Percentiles rank a stretch among this genome's conserved stretches.
Evolutionary conservation across 2,888 invertebrate species (phyloP).

Genomic region (Melitaea athalia): DNA sequence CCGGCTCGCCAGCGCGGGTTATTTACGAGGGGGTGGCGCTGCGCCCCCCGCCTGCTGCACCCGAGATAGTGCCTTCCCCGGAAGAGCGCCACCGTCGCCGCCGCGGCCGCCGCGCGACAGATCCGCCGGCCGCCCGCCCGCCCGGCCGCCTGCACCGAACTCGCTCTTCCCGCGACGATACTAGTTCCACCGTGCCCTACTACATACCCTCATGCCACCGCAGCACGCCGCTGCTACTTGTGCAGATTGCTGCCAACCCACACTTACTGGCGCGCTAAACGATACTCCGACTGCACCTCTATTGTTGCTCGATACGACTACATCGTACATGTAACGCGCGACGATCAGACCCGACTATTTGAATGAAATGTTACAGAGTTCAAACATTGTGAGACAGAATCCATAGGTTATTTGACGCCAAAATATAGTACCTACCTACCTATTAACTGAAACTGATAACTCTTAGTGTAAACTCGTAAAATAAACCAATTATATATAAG

Average conservation of each 20-base stretch:
- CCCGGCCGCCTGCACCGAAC: slow-evolving; percentile 43
- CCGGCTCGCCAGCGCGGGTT: slow-evolving; percentile 81
- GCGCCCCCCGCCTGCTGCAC: slow-evolving; percentile 60
- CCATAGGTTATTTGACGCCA: too few species aligned
- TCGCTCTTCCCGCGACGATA: slow-evolving; percentile 45
- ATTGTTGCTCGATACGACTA: slow-evolving; percentile 63
- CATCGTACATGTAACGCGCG: slow-evolving; percentile 51
- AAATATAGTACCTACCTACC: too few species aligned
- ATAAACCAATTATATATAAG: too few species aligned
- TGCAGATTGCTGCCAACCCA: slow-evolving; percentile 72
- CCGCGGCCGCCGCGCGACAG: slow-evolving; percentile 50
- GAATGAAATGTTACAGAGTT: not conserved
- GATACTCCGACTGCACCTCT: slow-evolving; percentile 67
- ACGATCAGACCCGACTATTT: not conserved
- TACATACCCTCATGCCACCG: slow-evolving; percentile 53
- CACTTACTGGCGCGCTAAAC: slow-evolving; percentile 56
- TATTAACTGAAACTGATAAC: too few species aligned
- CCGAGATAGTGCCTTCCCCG: slow-evolving; percentile 81
- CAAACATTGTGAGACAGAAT: not conserved
- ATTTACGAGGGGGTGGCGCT: slow-evolving; percentile 78
- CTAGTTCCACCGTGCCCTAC: slow-evolving; percentile 43
- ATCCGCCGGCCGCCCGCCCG: slow-evolving; percentile 45
- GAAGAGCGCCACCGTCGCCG: slow-evolving; percentile 69
- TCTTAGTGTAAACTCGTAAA: too few species aligned
- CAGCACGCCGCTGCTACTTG: slow-evolving; percentile 69